Percentiles rank a stretch among this genome's conserved stretches.
Evolutionary conservation across 1,140 invertebrate species (phyloP).

Genomic region (Megalonaias nervosa): DNA sequence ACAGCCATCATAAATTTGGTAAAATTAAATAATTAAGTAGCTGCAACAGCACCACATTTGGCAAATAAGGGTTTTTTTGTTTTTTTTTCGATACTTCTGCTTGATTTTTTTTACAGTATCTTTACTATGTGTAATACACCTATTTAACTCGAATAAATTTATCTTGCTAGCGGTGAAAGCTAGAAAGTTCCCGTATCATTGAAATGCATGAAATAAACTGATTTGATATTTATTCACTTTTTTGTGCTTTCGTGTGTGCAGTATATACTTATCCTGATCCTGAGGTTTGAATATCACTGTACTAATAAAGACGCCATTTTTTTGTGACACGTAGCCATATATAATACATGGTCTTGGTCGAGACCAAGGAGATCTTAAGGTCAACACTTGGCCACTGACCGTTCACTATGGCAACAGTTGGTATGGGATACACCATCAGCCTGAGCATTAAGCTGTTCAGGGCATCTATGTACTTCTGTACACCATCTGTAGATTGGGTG

Average conservation of each 20-base stretch:
- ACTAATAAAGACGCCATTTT: background rate
- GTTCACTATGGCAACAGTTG: constrained; percentile 20
- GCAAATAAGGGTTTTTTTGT: background rate
- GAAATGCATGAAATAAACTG: too few relatives aligned
- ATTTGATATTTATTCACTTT: too few relatives aligned
- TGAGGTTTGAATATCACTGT: too few relatives aligned
- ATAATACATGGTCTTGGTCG: background rate
- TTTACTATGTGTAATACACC: background rate
- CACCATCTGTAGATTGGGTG: background rate
- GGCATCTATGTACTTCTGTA: background rate
- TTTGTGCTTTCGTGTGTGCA: too few relatives aligned
- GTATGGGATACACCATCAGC: constrained; percentile 20
- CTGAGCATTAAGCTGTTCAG: background rate
- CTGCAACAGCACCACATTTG: background rate
- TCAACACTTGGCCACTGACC: background rate
- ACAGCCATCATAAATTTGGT: background rate
- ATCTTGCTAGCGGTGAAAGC: too few relatives aligned
- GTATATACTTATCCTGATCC: too few relatives aligned
- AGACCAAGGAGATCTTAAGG: background rate
- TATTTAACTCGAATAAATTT: too few relatives aligned
- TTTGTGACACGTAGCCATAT: too few relatives aligned
- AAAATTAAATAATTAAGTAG: background rate
- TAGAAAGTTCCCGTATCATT: too few relatives aligned
- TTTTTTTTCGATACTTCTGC: background rate
- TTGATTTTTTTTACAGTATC: background rate